Evolutionary conservation across 2,888 invertebrate species (phyloP).

Genomic region (Coenonympha glycerion): DNA sequence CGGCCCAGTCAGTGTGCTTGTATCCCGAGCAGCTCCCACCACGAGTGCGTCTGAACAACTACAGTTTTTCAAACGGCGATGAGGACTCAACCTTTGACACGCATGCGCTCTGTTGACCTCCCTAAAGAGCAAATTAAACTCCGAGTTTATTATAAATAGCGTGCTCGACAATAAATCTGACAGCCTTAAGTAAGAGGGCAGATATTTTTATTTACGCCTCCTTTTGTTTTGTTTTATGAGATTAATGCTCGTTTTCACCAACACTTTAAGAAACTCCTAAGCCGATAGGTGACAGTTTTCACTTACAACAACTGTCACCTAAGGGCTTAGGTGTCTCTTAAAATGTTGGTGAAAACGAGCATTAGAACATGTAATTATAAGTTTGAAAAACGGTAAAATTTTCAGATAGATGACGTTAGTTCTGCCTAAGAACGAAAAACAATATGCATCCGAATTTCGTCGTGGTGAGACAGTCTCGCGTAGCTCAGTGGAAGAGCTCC

Average conservation of each 20-base stretch:
- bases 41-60: conserved; percentile 44
- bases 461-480: too few relatives aligned
- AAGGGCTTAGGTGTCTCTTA: too few relatives aligned
- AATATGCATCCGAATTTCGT: too few relatives aligned
- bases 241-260: too few relatives aligned
- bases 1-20: conserved; percentile 22
- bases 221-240: neutral
- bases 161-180: conserved; percentile 14
- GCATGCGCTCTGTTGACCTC: conserved; percentile 49
- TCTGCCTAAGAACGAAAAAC: too few relatives aligned
- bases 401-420: too few relatives aligned
- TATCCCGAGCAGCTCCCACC: conserved; percentile 41
- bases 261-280: too few relatives aligned
- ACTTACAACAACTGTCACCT: too few relatives aligned
- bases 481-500: too few relatives aligned
- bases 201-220: neutral
- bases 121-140: conserved; percentile 31
- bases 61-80: conserved; percentile 32
- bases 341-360: too few relatives aligned
- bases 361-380: neutral
- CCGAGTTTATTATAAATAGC: conserved; percentile 27
- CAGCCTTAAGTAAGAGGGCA: conserved; percentile 4
- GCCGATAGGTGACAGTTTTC: too few relatives aligned
- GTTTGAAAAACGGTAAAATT: too few relatives aligned
- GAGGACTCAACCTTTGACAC: conserved; percentile 47